phyloP scores from a whole-genome alignment of 2,888 invertebrate species.

The Lottia scabra region DNA sequence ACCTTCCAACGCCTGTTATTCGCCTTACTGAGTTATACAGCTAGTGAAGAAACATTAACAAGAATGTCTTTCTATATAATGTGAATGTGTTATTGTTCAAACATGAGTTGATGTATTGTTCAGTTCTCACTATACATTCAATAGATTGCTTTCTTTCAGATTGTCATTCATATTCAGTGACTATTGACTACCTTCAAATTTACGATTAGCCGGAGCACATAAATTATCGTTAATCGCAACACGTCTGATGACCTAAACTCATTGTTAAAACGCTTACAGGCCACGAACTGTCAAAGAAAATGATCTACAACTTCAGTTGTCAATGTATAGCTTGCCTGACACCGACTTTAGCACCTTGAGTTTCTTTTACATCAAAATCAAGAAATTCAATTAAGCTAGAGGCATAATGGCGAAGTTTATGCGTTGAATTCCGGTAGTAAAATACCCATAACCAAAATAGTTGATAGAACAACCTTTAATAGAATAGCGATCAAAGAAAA shows the following conservation, averaged over 20 bases:
- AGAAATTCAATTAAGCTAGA: background rate
- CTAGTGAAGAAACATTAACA: background rate
- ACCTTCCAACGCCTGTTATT: background rate
- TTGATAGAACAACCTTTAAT: background rate
- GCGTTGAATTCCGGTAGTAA: background rate
- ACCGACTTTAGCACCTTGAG: background rate
- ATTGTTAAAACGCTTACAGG: background rate
- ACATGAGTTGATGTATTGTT: background rate
- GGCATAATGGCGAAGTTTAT: background rate
- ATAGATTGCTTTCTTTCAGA: background rate
- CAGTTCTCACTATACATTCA: background rate
- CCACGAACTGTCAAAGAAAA: background rate
- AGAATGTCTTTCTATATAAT: background rate
- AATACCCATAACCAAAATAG: background rate
- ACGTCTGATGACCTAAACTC: background rate
- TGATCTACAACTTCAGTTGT: background rate
- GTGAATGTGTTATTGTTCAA: background rate
- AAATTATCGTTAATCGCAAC: slow-evolving; percentile 15
- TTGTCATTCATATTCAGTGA: slow-evolving; percentile 3
- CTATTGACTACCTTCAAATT: slow-evolving; percentile 11
- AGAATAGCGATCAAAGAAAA: background rate
- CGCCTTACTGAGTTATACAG: background rate
- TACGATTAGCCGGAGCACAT: slow-evolving; percentile 6
- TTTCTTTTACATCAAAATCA: background rate
- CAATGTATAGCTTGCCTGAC: background rate